These are phyloP conservation scores for Cenopis cana DNA, from an alignment of 2,888 invertebrate species.

Conservation along the genomic window DNA sequence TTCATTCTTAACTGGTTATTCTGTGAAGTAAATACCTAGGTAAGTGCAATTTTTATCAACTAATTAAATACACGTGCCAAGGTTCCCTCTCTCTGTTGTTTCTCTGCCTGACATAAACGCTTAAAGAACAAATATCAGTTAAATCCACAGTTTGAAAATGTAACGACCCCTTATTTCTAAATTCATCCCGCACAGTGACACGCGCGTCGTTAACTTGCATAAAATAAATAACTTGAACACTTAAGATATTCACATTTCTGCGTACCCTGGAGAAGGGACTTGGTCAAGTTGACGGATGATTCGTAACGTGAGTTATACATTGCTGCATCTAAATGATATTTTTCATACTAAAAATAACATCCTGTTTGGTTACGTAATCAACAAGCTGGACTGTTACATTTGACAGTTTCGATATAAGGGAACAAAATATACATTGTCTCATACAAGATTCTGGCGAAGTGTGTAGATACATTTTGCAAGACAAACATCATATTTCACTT, in stretches of 20 bases:
- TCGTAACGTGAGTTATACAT: conserved; percentile 2
- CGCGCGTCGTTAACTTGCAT: conserved; percentile 22
- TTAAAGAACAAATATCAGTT: background rate
- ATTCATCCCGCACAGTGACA: conserved; percentile 13
- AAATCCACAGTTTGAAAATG: background rate
- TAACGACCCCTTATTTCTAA: conserved; percentile 17
- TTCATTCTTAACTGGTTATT: too few relatives aligned
- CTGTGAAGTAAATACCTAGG: too few relatives aligned
- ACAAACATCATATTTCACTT: conserved; percentile 16
- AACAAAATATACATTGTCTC: too few relatives aligned
- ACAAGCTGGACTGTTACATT: too few relatives aligned
- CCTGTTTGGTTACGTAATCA: too few relatives aligned
- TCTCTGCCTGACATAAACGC: too few relatives aligned
- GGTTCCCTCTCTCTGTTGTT: background rate
- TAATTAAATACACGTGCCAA: too few relatives aligned
- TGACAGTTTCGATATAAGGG: too few relatives aligned
- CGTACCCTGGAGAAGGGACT: conserved; percentile 53
- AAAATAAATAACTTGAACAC: conserved; percentile 24
- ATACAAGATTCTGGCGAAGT: background rate
- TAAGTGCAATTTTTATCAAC: too few relatives aligned
- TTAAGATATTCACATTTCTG: conserved; percentile 25
- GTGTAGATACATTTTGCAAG: background rate
- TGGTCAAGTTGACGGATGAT: background rate
- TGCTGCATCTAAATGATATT: background rate
- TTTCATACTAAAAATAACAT: background rate